Conservation (phyloP, 2,797 vertebrate genomes). For the Malurus splendens region DNA sequence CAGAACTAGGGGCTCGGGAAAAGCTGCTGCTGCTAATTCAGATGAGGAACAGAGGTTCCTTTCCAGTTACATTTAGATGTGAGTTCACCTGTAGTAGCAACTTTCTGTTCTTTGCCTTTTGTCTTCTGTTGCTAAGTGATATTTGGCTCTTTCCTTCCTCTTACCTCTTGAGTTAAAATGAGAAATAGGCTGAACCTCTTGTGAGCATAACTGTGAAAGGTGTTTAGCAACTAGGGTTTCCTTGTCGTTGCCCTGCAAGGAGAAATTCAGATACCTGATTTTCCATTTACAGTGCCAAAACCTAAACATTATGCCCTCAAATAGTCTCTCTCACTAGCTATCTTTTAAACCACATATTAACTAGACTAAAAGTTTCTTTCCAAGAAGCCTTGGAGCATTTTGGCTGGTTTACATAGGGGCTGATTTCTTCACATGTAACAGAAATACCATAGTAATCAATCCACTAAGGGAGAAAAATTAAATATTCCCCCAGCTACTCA, state of each 20-base stretch:
- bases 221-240: neutral
- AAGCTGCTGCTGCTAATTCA: neutral
- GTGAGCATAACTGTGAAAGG: neutral
- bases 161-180: neutral
- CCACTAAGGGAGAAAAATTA: constrained; percentile 17
- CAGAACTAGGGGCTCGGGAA: neutral
- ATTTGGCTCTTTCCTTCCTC: neutral
- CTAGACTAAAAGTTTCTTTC: neutral
- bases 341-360: constrained; percentile 1
- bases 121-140: neutral
- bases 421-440: constrained; percentile 13
- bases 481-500: constrained; percentile 11
- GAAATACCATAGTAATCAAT: constrained; percentile 43
- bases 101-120: neutral
- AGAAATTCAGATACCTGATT: neutral
- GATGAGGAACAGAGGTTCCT: neutral
- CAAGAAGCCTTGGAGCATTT: neutral
- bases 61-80: neutral
- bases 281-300: constrained; percentile 13
- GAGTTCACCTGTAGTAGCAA: neutral
- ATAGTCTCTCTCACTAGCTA: neutral
- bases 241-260: neutral
- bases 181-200: neutral
- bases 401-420: constrained; percentile 7
- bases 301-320: neutral